Percentiles rank a stretch among this genome's conserved stretches.
Conservation (phyloP, 2,797 vertebrate species). For the Propithecus deckenii region DNA sequence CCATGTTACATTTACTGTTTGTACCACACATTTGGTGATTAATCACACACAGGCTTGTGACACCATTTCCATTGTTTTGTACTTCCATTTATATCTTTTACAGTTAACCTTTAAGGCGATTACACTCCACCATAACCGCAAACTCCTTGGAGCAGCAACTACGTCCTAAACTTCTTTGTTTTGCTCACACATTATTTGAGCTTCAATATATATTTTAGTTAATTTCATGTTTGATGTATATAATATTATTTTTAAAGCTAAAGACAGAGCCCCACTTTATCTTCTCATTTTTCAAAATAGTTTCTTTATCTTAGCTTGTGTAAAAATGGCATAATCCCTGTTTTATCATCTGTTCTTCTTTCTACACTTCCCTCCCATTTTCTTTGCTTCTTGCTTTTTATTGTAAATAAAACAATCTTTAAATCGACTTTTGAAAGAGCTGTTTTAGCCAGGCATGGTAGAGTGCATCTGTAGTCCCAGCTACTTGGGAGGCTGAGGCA, state of each 20-base stretch:
- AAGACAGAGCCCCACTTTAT: background rate
- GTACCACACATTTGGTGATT: background rate
- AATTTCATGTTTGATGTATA: background rate
- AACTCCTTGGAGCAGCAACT: background rate
- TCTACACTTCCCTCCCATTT: background rate
- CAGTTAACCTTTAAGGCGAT: background rate
- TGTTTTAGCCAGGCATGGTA: background rate
- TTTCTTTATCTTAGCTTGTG: background rate
- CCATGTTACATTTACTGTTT: background rate
- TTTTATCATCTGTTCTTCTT: slow-evolving; percentile 30
- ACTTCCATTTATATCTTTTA: background rate
- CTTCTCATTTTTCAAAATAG: background rate
- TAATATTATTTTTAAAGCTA: slow-evolving; percentile 27
- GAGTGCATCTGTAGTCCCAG: background rate
- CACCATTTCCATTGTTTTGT: background rate
- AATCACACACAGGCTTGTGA: background rate
- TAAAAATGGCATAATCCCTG: background rate
- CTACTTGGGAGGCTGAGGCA: background rate
- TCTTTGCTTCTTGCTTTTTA: slow-evolving; percentile 32
- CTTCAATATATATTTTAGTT: slow-evolving; percentile 9
- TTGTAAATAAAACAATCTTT: background rate
- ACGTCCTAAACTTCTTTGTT: background rate
- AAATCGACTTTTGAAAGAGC: background rate
- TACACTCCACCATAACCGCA: background rate
- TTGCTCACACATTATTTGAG: slow-evolving; percentile 6